These are phyloP conservation scores for Cyanoderma ruficeps DNA, from an alignment of 2,113 vertebrate genomes.

Conservation along the genomic window DNA sequence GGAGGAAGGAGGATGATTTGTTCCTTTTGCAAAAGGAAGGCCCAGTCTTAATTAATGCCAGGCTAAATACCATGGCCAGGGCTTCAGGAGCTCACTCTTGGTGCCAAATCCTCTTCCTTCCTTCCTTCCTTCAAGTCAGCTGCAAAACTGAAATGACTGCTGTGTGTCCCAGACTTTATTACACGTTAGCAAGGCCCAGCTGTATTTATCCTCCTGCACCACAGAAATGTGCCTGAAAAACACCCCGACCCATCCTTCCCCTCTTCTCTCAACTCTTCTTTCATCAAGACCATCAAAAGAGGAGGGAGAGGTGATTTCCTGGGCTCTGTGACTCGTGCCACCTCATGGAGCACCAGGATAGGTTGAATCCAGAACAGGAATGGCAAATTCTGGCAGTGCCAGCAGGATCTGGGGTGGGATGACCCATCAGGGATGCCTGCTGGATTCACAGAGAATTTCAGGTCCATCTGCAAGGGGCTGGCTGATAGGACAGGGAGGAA, in stretches of 20 bases:
- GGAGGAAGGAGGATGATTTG: neutral
- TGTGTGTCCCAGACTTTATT: neutral
- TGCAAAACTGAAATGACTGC: neutral
- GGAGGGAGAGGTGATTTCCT: neutral
- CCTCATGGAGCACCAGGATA: neutral
- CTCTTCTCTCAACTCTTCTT: neutral
- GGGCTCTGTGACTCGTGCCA: neutral
- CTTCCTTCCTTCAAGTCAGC: neutral
- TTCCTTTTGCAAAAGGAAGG: neutral
- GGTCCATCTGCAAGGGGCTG: neutral
- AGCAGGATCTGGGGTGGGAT: neutral
- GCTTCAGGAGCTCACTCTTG: neutral
- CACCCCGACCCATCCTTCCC: neutral
- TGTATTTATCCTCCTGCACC: neutral
- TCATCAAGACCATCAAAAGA: neutral
- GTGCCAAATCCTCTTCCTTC: neutral
- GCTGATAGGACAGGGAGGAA: neutral
- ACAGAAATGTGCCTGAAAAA: neutral
- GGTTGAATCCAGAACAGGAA: neutral
- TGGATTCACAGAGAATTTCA: neutral
- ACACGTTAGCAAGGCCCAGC: neutral
- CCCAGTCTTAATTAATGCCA: neutral
- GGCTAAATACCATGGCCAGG: neutral
- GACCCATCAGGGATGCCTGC: neutral
- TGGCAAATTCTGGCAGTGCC: neutral